Evolutionary conservation across 2,797 vertebrate genomes (phyloP).

Genomic region (Carapus acus): DNA sequence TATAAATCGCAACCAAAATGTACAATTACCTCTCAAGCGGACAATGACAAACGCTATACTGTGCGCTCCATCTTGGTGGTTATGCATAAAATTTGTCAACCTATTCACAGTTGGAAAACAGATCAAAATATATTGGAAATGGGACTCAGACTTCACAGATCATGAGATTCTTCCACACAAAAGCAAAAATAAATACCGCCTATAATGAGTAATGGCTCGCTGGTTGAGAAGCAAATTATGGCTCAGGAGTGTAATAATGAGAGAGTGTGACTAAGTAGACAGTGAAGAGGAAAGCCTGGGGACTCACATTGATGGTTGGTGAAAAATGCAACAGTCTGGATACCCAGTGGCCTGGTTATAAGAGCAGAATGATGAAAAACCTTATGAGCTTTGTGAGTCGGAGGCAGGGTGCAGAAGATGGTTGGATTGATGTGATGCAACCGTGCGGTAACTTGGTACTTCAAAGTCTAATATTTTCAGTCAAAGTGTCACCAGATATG

Average conservation of each 20-base stretch:
- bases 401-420: constrained; percentile 28
- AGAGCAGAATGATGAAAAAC: constrained; percentile 40
- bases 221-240: constrained; percentile 41
- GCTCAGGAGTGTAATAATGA: constrained; percentile 43
- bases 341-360: constrained; percentile 37
- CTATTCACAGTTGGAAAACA: no score
- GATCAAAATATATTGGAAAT: no score
- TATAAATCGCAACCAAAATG: no score
- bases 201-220: constrained; percentile 53
- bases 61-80: constrained; percentile 51
- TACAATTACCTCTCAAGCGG: constrained; percentile 54
- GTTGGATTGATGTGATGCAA: constrained; percentile 61
- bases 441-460: constrained; percentile 52
- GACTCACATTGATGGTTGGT: constrained; percentile 18
- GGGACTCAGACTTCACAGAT: constrained; percentile 2
- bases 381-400: constrained; percentile 29
- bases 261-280: constrained; percentile 36
- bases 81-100: constrained; percentile 37
- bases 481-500: constrained; percentile 36
- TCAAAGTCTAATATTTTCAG: constrained; percentile 44
- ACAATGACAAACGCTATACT: constrained; percentile 57
- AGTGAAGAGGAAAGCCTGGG: constrained; percentile 24
- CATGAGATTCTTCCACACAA: constrained; percentile 30
- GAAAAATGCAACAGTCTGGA: constrained; percentile 12
- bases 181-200: constrained; percentile 33